Base-by-base conservation (phyloP, 2,888 invertebrate genomes). In the Thyatira batis region DNA sequence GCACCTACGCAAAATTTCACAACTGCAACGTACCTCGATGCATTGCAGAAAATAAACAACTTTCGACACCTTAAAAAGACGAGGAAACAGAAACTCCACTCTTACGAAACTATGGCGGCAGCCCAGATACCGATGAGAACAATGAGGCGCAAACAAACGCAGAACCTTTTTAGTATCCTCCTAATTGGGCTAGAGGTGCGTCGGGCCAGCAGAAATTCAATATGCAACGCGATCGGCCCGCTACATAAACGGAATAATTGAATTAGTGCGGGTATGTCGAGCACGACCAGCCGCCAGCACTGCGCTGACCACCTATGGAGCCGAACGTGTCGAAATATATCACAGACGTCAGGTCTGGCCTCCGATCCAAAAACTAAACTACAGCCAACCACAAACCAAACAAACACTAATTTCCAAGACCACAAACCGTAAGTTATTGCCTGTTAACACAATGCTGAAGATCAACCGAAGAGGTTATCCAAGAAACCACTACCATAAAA, bases 1-100 rank as follows among this genome's bases (percentile, higher is more conserved):
- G 76, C 87, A 82, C 89, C 90, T 80, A 89, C 91, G 88, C 88
- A 74, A 76, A 68, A 76, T 90, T 87, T 85, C 88, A 85, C 88
- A 90, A 89, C 78, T 76, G 80, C 80, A 80, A 63, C 62, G 67
- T 60, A 69, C 74, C 73, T 65, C 69, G 61, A 63, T 73, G 73
- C 74, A 68, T 69, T 78, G 77, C 82, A 78, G 77, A 82, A 83
- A 85, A 85, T 84, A 84, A 80, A 84, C 84, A 84, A 88, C 91
- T 90, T 90, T 90, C 90, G 78, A 88, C 82, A 87, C 90, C 89
- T 83, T 89, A 87, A 89, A 88, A 85, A 87, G 88, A 84, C 84
- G 78, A 84, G 85, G 89, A 87, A 88, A 84, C 80, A 65, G 71
- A 76, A 58, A 63, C 67, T 61, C 39, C 56, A 71, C 60, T 68